Evolutionary conservation across 2,113 vertebrate genomes (phyloP), one percentile per base, ranked within the genome.

Genomic region (Podarcis muralis): DNA sequence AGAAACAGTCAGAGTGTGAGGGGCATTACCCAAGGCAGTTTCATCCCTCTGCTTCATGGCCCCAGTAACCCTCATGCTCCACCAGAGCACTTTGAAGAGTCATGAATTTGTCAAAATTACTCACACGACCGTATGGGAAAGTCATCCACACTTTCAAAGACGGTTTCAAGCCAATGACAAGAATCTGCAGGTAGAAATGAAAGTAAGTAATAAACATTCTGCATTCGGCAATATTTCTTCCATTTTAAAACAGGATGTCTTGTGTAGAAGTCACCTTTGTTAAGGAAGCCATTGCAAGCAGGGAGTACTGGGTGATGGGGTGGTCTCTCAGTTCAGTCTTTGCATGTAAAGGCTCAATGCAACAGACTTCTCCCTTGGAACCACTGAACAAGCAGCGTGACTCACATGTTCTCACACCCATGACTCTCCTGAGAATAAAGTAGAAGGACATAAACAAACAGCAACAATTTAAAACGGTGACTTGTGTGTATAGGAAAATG

Each of bases 141-240:
- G 99, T 99, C 98, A 99, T 98, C 99, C 98, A 99, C 43, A 99
- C 99, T 92, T 99, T 99, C 89, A 99, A 96, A 66, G 98, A 98
- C 2, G 99, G 99, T 90, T 99, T 99, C 87, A 99, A 96, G 88
- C 99, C 99, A 94, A 99, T 99, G 84, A 99, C 98, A 53, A 99
- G 91, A 87, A 99, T 99, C 99, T 99, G 95, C 32, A 95, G 27
- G 85, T 37, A 80, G 90, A 93, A 91, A 82, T 11, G 93, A 85
- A 40, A 2, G 32, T 59, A 91, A 80, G 30, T 11, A 76, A 20
- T 23, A 65, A 40, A 62, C 22, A 77, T 82, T 35, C 27, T 59
- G 57, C 65, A 77, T 23, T 37, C 30, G 3, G 8, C 1, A 76
- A 82, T 77, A 89, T 88, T 74, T 87, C 48, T 57, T 32, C 79